Evolutionary conservation across 2,113 vertebrate species (phyloP), one percentile per base, ranked within the genome.

Genomic region (Megalops atlanticus): DNA sequence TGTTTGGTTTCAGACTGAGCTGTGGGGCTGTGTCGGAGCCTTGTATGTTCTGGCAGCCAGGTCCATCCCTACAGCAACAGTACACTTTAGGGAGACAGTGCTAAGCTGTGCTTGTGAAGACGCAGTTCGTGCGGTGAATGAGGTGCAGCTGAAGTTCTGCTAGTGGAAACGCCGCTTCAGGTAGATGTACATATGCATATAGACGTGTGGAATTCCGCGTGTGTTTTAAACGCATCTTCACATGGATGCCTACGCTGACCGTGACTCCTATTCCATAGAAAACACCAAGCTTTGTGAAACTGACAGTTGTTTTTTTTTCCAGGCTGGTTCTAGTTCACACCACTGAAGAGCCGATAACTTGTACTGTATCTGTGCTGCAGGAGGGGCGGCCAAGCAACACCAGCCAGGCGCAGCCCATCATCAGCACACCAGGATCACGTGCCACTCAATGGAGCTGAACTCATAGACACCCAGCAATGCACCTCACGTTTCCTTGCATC

Each of bases 391-490:
- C 97, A 88, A 97, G 96, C 90, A 98, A 98, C 90, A 99, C 97
- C 54, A 97, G 96, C 78, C 97, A 99, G 93, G 96, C 97, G 0
- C 97, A 99, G 85, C 96, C 97, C 79, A 97, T 99, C 89, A 99
- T 98, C 79, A 96, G 97, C 91, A 91, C 91, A 91, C 80, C 84
- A 24, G 79, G 35, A 52, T 18, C 69, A 54, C 21, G 79, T 80
- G 70, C 70, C 69, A 73, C 41, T 47, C 64, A 79, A 38, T 24
- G 38, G 31, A 36, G 76, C 52, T 68, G 52, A 31, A 18, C 36
- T 45, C 43, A 1, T 18, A 82, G 91, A 82, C 79, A 88, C 74
- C 90, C 92, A 90, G 91, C 78, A 84, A 84, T 80, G 81, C 41
- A 73, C 83, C 84, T 78, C 41, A 76, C 82, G 84, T 85, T 75